Evolutionary conservation across 2,113 vertebrate species (phyloP).

Genomic region (Hassar affinis): DNA sequence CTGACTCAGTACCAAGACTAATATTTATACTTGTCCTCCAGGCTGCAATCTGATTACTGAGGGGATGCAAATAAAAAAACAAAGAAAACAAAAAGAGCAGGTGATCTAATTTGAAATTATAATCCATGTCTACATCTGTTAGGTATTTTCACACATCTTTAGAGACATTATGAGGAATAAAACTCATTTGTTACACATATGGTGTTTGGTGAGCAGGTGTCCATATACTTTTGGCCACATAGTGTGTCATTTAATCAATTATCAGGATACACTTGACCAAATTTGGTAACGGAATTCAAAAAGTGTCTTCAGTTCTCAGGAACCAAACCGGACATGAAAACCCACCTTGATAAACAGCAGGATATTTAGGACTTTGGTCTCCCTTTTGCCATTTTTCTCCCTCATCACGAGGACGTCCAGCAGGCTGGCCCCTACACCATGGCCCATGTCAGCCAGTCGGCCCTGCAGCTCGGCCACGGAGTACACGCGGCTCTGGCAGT

Average conservation of each 20-base stretch:
- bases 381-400: conserved; percentile 84
- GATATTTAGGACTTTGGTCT: conserved; percentile 87
- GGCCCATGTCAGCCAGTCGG: conserved; percentile 83
- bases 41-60: neutral
- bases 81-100: no score
- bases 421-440: conserved; percentile 84
- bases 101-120: no score
- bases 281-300: neutral
- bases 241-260: neutral
- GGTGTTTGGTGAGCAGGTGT: neutral
- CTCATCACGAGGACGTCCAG: conserved; percentile 86
- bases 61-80: neutral
- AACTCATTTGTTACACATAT: neutral
- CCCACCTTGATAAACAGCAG: conserved; percentile 79
- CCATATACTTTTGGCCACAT: neutral
- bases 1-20: neutral
- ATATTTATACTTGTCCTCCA: neutral
- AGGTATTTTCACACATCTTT: no score
- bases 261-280: neutral
- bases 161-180: no score
- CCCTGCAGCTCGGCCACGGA: conserved; percentile 90
- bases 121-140: no score
- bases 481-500: conserved; percentile 92
- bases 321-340: neutral
- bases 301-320: neutral